phyloP scores from a whole-genome alignment of 2,888 invertebrate species.

The Agrotis clavis region DNA sequence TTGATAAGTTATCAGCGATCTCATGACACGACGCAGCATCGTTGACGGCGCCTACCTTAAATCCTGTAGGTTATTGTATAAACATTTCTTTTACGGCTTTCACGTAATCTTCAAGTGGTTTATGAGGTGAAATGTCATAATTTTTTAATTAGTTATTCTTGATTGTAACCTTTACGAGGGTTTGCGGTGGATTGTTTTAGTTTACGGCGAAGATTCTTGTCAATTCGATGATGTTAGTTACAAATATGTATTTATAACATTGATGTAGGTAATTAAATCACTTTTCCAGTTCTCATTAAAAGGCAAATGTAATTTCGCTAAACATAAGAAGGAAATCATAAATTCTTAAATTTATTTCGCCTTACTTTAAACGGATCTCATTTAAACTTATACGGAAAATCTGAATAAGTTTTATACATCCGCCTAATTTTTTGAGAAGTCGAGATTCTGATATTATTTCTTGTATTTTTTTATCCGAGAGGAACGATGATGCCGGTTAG shows the following conservation, averaged over 20 bases:
- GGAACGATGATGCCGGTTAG: slow-evolving; percentile 88
- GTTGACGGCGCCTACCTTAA: slow-evolving; percentile 71
- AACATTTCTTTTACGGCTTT: slow-evolving; percentile 52
- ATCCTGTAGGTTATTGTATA: slow-evolving; percentile 57
- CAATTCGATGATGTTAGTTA: no score
- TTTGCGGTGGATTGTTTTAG: not conserved
- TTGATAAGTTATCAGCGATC: slow-evolving; percentile 73
- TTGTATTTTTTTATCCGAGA: slow-evolving; percentile 77
- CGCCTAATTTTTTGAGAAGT: slow-evolving; percentile 62
- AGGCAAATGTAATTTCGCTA: slow-evolving; percentile 11
- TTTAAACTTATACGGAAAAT: slow-evolving; percentile 52
- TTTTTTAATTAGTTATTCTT: slow-evolving; percentile 30
- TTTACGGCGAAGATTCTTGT: not conserved
- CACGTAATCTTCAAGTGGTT: slow-evolving; percentile 50
- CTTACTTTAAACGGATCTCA: slow-evolving; percentile 45
- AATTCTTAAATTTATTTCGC: slow-evolving; percentile 28
- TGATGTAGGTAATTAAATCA: not conserved
- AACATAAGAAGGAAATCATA: slow-evolving; percentile 31
- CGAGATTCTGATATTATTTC: slow-evolving; percentile 71
- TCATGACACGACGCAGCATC: slow-evolving; percentile 70
- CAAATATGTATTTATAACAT: not conserved
- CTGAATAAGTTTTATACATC: slow-evolving; percentile 61
- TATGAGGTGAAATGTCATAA: slow-evolving; percentile 28
- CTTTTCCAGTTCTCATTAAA: slow-evolving; percentile 16
- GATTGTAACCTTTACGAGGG: not conserved